Conservation (phyloP, 2,113 vertebrate species). For the Damaliscus lunatus region DNA sequence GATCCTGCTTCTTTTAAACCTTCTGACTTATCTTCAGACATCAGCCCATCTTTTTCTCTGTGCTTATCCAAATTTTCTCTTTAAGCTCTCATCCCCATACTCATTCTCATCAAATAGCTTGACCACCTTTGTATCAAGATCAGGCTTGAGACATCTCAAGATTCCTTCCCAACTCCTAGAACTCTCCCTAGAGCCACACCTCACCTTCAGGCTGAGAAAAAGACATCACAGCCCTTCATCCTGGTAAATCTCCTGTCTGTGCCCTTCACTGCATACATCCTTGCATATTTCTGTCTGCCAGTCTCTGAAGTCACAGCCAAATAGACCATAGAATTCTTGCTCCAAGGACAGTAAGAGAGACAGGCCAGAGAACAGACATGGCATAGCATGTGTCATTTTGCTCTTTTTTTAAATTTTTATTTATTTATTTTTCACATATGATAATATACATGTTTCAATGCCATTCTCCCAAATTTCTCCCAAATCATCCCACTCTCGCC, state of each 20-base stretch:
- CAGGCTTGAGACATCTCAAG: not conserved
- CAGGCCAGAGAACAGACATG: not conserved
- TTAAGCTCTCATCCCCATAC: not conserved
- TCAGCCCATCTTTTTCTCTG: not conserved
- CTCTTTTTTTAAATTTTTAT: not conserved
- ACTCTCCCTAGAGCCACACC: not conserved
- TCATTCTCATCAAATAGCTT: not conserved
- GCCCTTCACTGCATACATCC: fast-evolving
- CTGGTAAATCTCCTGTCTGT: not conserved
- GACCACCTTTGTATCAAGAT: not conserved
- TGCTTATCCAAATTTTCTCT: not conserved
- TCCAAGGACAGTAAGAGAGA: not conserved
- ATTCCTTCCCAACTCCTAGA: not conserved
- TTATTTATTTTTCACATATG: not conserved
- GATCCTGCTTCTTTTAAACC: not conserved
- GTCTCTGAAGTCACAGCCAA: not conserved
- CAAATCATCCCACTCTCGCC: not conserved
- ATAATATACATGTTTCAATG: not conserved
- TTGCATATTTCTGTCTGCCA: not conserved
- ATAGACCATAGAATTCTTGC: not conserved
- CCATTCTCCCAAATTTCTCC: not conserved
- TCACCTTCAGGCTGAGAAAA: not conserved
- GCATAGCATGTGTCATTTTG: not conserved
- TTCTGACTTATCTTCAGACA: not conserved
- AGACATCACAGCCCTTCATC: fast-evolving